Evolutionary conservation across 2,113 vertebrate species (phyloP).

Genomic region (Saimiri boliviensis): DNA sequence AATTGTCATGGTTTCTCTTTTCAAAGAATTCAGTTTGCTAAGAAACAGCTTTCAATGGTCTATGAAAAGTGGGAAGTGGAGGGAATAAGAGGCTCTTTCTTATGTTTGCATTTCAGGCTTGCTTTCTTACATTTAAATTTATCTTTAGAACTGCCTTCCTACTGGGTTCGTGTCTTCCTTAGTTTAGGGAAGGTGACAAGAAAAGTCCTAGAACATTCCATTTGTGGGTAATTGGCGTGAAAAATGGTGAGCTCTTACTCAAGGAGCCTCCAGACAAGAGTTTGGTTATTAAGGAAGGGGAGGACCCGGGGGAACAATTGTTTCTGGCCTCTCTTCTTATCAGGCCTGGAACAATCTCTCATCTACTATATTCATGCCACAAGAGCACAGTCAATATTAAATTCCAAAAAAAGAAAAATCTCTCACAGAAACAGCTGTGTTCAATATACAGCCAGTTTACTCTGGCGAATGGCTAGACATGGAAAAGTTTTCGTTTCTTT

Average conservation of each 20-base stretch:
- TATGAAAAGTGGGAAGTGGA: neutral
- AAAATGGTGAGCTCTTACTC: neutral
- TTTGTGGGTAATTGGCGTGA: slow-evolving; percentile 22
- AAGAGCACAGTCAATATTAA: slow-evolving; percentile 50
- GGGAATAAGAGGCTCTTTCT: neutral
- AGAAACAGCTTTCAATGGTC: neutral
- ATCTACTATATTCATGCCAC: slow-evolving; percentile 38
- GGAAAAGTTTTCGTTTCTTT: slow-evolving; percentile 69
- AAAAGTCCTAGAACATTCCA: neutral
- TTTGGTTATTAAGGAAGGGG: slow-evolving; percentile 39
- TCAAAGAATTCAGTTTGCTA: neutral
- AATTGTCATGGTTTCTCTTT: neutral
- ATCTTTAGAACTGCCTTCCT: neutral
- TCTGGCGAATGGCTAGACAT: slow-evolving; percentile 56
- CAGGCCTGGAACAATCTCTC: slow-evolving; percentile 52
- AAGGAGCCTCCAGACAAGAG: neutral
- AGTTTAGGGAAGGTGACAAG: neutral
- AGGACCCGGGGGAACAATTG: slow-evolving; percentile 28
- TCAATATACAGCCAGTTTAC: slow-evolving; percentile 56
- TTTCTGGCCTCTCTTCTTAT: slow-evolving; percentile 49
- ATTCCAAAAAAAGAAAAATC: slow-evolving; percentile 53
- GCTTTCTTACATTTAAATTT: neutral
- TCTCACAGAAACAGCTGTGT: slow-evolving; percentile 68
- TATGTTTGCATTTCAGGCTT: neutral
- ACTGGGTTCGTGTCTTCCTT: neutral